Base-by-base conservation (phyloP, 2,888 invertebrate genomes). In the Ennomos quercinarius region DNA sequence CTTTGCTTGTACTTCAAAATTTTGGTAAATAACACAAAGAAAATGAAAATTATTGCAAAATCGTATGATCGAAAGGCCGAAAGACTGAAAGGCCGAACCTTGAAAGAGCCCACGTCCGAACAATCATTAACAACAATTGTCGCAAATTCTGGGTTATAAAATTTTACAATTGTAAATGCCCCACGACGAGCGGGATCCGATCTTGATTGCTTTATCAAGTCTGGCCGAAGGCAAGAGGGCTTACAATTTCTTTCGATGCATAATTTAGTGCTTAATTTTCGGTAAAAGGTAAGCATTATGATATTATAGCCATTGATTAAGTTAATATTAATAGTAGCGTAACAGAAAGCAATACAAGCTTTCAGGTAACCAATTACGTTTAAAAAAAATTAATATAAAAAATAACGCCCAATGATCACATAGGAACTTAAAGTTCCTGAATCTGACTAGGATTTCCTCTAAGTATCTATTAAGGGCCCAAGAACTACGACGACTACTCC, bases 101-200 rank as follows among this genome's bases (percentile, higher is more conserved):
- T 76, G 74, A 72, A 78, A 76, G 69, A 75, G 73, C 81, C 74
- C 72, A 77, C 74, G 74, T 73, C 67, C 65, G 64, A 59, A 70
- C 73, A 76, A 76, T 80, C 72, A 70, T 71, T 73, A 76, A 70
- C 73, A 71, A 70, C 77, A 80, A 87, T 81, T 81, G 82, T 82
- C 74, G 75, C 77, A 85, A 89, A 88, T 87, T 79, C 70, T 63
- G 76, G 83, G 86, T 86, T 77, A 86, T 89, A 89, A 89, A 87
- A 84, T 78, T 89, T 87, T 86, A 89, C 83, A 83, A 78, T 81
- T 63, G 56, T 56, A 61, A 57, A 55, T 36, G 36, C 56, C 62
- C 58, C 64, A 54, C 61, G 61, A 53, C 67, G 62, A 66, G 58
- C 55, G 60, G 43, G 56, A 55, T 57, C 54, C 51, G 49, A 66